Evolutionary conservation across 2,888 invertebrate genomes (phyloP).

Genomic region (Aporophyla lueneburgensis): DNA sequence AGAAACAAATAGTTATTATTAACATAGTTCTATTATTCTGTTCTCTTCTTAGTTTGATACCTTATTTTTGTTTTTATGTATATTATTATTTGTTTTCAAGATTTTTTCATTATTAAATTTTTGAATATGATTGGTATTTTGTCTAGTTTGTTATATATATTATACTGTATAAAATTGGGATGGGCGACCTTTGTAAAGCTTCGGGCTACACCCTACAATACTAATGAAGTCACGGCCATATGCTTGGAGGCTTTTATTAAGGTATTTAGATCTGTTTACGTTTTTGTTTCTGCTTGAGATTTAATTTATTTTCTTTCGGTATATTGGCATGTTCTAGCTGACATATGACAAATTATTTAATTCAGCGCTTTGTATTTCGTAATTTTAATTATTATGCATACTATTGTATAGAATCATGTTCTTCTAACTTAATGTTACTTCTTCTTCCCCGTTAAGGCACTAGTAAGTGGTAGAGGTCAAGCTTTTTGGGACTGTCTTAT

Average conservation of each 20-base stretch:
- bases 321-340: no score
- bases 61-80: neutral
- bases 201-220: no score
- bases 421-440: neutral
- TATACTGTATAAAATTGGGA: no score
- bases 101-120: no score
- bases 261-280: neutral
- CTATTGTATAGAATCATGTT: neutral
- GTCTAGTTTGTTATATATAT: no score
- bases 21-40: neutral
- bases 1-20: constrained; percentile 15
- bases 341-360: neutral
- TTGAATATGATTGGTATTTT: no score
- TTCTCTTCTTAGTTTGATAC: neutral
- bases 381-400: no score
- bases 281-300: neutral
- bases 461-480: neutral
- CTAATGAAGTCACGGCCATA: neutral
- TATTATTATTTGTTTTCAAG: no score
- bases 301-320: no score
- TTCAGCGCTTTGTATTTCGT: neutral
- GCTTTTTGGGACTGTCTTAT: neutral
- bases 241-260: neutral
- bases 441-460: neutral
- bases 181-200: no score